Evolutionary conservation across 2,113 vertebrate genomes (phyloP).

Genomic region (Tragelaphus scriptus): DNA sequence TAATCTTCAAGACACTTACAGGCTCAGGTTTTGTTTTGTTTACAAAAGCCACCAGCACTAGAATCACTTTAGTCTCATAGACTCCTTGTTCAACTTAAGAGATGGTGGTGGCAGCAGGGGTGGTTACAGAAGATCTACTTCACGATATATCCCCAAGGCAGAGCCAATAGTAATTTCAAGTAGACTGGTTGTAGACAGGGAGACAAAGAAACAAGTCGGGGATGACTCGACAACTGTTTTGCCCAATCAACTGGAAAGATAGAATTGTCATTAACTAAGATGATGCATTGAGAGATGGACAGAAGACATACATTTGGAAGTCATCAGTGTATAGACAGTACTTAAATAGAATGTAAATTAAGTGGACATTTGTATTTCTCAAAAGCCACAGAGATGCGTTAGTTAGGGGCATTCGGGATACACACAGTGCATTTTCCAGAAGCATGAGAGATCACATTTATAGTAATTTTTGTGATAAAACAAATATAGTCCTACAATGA

Average conservation of each 20-base stretch:
- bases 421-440: not conserved
- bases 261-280: not conserved
- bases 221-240: not conserved
- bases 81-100: not conserved
- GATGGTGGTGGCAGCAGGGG: no score
- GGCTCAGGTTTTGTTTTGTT: not conserved
- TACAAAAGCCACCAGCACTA: not conserved
- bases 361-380: not conserved
- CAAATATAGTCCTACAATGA: not conserved
- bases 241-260: not conserved
- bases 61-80: not conserved
- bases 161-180: not conserved
- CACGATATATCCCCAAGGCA: not conserved
- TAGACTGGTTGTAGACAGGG: rapidly evolving
- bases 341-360: not conserved
- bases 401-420: not conserved
- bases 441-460: not conserved
- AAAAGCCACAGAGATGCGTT: not conserved
- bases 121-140: not conserved
- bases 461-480: constrained; percentile 11
- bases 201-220: not conserved
- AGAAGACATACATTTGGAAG: not conserved
- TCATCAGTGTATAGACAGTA: not conserved
- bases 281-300: not conserved
- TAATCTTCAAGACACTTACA: not conserved